A percentile compares a stretch with the other conserved stretches of the same genome.
Evolutionary conservation across 2,113 vertebrate genomes (phyloP).

Genomic region (Lamprologus callipterus): DNA sequence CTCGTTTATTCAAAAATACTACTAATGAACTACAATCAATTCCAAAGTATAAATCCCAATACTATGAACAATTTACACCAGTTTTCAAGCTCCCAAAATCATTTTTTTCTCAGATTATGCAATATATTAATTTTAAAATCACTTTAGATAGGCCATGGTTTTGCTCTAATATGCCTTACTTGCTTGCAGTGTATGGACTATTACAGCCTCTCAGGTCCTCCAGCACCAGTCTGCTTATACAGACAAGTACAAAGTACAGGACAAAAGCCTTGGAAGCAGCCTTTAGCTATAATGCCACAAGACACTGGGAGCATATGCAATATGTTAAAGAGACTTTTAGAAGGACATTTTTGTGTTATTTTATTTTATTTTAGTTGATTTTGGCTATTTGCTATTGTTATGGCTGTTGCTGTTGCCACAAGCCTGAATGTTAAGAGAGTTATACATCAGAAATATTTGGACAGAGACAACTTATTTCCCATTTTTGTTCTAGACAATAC

Average conservation of each 20-base stretch:
- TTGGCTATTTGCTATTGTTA: not conserved
- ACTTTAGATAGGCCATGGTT: not conserved
- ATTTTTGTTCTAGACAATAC: not conserved
- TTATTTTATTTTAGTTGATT: not conserved
- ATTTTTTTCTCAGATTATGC: not conserved
- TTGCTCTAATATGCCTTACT: not conserved
- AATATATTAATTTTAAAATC: not conserved
- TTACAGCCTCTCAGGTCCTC: not conserved
- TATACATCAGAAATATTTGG: not conserved
- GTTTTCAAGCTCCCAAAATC: not conserved
- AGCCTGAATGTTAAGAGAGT: not conserved
- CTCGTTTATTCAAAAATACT: not conserved
- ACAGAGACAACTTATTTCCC: not conserved
- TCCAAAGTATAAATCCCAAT: not conserved
- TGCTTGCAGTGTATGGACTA: not conserved
- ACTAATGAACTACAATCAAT: not conserved
- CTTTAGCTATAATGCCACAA: not conserved
- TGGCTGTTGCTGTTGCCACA: not conserved
- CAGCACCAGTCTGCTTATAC: not conserved
- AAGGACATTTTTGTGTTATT: not conserved
- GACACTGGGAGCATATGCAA: not conserved
- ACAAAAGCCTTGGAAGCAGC: not conserved
- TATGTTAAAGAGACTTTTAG: not conserved
- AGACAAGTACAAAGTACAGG: not conserved
- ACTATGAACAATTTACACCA: not conserved